Percentiles rank a stretch among this genome's conserved stretches.
Conservation (phyloP, 2,888 invertebrate species). For the Noctua janthe region DNA sequence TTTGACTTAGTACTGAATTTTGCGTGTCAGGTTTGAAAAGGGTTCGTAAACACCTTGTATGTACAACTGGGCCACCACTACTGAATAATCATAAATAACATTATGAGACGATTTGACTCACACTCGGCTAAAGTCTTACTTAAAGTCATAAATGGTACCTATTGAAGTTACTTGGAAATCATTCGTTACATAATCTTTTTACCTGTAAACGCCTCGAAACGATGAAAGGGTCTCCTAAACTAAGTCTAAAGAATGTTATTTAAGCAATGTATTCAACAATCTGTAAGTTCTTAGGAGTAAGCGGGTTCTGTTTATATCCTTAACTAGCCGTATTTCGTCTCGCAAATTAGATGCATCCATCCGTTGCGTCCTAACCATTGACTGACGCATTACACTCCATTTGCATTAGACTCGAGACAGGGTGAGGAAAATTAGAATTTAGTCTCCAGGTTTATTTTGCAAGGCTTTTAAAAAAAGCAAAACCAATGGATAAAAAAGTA, state of each 20-base stretch:
- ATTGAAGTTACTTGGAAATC: slow-evolving; percentile 2
- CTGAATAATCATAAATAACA: too few relatives aligned
- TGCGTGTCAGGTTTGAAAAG: too few relatives aligned
- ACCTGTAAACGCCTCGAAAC: not conserved
- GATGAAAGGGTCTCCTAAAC: slow-evolving; percentile 12
- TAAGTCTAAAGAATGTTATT: not conserved
- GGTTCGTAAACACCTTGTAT: too few relatives aligned
- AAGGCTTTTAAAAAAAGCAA: not conserved
- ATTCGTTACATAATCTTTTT: not conserved
- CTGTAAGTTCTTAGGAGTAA: not conserved
- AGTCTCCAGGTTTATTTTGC: not conserved
- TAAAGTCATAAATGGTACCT: not conserved
- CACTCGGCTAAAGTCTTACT: too few relatives aligned
- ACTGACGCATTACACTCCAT: not conserved
- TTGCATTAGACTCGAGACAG: not conserved
- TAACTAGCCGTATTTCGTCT: not conserved
- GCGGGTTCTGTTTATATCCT: not conserved
- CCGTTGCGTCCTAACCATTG: not conserved
- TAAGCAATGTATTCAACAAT: not conserved
- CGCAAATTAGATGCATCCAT: not conserved
- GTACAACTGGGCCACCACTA: too few relatives aligned
- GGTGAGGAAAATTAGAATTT: not conserved
- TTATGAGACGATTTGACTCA: too few relatives aligned
- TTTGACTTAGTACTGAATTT: too few relatives aligned
- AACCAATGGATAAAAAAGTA: not conserved